Conservation (phyloP, 1,140 invertebrate genomes). For the Charaxes varanes region DNA sequence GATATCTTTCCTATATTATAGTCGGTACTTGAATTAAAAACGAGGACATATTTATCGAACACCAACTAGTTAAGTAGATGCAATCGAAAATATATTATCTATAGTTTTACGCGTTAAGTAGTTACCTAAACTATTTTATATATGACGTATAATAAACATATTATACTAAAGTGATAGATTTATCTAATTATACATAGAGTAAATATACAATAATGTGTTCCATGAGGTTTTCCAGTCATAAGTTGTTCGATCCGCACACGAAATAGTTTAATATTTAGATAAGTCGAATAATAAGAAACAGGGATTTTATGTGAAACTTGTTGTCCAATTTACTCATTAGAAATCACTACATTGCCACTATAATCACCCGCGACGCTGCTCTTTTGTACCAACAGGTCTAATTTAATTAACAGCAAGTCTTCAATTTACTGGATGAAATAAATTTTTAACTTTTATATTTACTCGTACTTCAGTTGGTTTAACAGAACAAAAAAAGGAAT, state of each 20-base stretch:
- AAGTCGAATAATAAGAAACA: conserved; percentile 48
- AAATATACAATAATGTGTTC: conserved; percentile 59
- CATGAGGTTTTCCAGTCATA: conserved; percentile 57
- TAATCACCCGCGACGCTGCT: not conserved
- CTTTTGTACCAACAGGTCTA: not conserved
- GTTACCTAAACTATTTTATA: conserved; percentile 42
- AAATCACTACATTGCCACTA: too few species aligned
- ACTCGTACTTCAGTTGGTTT: too few species aligned
- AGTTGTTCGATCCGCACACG: conserved; percentile 38
- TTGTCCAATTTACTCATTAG: conserved; percentile 25
- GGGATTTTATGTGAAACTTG: conserved; percentile 47
- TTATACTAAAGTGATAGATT: conserved; percentile 25
- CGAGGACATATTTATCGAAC: conserved; percentile 52
- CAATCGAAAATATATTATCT: conserved; percentile 40
- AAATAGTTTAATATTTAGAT: conserved; percentile 28
- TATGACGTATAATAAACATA: conserved; percentile 30
- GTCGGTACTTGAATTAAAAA: conserved; percentile 24
- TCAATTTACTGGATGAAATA: too few species aligned
- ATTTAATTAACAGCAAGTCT: conserved; percentile 1
- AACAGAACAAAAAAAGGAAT: too few species aligned
- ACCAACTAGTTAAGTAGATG: conserved; percentile 60
- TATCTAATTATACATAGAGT: conserved; percentile 32
- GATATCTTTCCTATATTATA: conserved; percentile 11
- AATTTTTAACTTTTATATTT: too few species aligned
- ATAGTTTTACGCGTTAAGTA: conserved; percentile 22